phyloP scores from a whole-genome alignment of 2,888 invertebrate species.

The Lamellibrachia satsuma region DNA sequence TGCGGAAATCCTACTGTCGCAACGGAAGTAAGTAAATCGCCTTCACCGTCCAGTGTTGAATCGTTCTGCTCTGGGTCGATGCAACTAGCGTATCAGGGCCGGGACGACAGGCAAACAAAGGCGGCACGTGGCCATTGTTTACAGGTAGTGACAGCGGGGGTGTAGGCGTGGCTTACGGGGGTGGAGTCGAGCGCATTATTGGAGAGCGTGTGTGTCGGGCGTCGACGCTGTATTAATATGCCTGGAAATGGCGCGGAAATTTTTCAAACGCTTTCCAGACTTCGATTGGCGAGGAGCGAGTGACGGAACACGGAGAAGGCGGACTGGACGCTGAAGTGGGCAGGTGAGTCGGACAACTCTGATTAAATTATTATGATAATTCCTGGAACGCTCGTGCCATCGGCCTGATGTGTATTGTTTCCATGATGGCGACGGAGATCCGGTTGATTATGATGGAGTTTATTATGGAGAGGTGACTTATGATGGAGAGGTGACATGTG shows the following conservation, averaged over 20 bases:
- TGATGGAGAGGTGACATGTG: background rate
- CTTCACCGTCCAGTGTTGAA: background rate
- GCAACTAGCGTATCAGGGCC: background rate
- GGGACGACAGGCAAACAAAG: background rate
- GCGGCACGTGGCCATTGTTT: conserved; percentile 3
- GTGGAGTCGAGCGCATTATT: conserved; percentile 17
- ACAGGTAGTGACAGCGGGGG: background rate
- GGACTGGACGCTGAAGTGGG: background rate
- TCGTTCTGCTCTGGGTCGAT: background rate
- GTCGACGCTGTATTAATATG: background rate
- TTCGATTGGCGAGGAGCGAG: conserved; percentile 9
- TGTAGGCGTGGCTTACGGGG: background rate
- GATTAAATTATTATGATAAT: conserved; percentile 17
- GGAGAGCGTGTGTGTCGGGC: background rate
- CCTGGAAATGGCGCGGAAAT: conserved; percentile 17
- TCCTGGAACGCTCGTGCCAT: background rate
- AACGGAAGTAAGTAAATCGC: background rate
- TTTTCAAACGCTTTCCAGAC: conserved; percentile 17
- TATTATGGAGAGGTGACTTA: background rate
- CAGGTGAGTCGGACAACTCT: background rate
- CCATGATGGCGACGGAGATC: background rate
- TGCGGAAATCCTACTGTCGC: background rate
- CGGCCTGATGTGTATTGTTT: background rate
- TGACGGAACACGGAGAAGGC: background rate
- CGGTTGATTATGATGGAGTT: background rate